Percentiles rank a stretch among this genome's conserved stretches.
Conservation (phyloP, 2,113 vertebrate species). For the Telmatochromis sp. region DNA sequence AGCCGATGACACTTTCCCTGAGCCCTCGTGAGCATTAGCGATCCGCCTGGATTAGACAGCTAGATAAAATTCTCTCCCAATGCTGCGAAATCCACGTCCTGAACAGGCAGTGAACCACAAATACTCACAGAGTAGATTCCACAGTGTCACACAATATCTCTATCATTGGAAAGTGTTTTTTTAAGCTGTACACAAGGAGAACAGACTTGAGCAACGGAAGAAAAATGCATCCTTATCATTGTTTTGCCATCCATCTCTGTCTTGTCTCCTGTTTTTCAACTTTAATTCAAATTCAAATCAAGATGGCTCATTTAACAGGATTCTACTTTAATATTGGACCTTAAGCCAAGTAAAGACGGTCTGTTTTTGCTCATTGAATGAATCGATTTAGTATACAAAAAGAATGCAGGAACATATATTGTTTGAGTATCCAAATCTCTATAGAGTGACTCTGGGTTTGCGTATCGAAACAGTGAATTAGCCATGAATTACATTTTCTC, state of each 20-base stretch:
- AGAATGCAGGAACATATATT: not conserved
- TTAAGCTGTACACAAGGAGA: not conserved
- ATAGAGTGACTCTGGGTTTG: slow-evolving; percentile 1
- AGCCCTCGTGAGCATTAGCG: slow-evolving; percentile 48
- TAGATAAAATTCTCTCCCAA: slow-evolving; percentile 45
- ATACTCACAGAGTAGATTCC: not conserved
- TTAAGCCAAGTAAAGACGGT: not conserved
- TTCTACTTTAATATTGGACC: not conserved
- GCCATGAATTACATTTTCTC: slow-evolving; percentile 29
- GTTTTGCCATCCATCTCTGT: not conserved
- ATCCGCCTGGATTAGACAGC: slow-evolving; percentile 55
- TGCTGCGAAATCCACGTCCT: slow-evolving; percentile 21
- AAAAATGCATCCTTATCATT: not conserved
- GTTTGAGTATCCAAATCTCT: slow-evolving; percentile 33
- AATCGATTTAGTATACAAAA: slow-evolving; percentile 5
- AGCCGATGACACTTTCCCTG: slow-evolving; percentile 44
- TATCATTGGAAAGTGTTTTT: not conserved
- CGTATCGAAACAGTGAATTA: slow-evolving; percentile 36
- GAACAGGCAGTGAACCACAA: slow-evolving; percentile 45
- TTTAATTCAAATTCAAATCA: not conserved
- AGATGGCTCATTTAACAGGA: slow-evolving; percentile 1
- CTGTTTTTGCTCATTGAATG: not conserved
- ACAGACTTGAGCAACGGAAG: not conserved
- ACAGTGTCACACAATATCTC: slow-evolving; percentile 33
- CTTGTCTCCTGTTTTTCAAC: not conserved